phyloP scores from a whole-genome alignment of 2,888 invertebrate genomes.

The Ophioninae sp. region DNA sequence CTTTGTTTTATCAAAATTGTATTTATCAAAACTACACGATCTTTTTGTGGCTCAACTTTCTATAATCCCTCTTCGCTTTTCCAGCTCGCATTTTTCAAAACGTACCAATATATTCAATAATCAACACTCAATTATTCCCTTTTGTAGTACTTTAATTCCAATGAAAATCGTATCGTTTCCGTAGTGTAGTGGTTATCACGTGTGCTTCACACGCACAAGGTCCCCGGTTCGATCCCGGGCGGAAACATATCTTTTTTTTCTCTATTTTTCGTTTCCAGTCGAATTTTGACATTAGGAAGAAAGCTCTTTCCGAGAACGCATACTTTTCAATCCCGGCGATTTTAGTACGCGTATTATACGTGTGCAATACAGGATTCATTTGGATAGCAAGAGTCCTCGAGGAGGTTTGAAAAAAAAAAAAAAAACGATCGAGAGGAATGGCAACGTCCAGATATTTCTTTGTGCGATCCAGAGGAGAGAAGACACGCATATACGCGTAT shows the following conservation, averaged over 20 bases:
- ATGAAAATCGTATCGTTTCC: slow-evolving; percentile 81
- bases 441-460: background rate
- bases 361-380: background rate
- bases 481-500: background rate
- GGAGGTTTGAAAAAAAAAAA: background rate
- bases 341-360: background rate
- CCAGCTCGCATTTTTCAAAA: no score
- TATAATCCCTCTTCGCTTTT: no score
- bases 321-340: background rate
- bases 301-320: background rate
- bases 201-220: slow-evolving; percentile 90
- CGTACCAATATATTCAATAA: background rate
- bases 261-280: background rate
- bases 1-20: no score
- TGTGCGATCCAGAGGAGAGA: slow-evolving; percentile 1
- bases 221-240: slow-evolving; percentile 76
- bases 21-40: no score
- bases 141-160: background rate
- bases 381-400: background rate
- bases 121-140: background rate
- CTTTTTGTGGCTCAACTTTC: no score
- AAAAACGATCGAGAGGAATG: background rate
- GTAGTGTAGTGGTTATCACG: slow-evolving; percentile 91
- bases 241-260: slow-evolving; percentile 67
- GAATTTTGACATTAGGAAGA: no score